These are phyloP conservation scores for Chaenogobius annularis DNA, from an alignment of 2,113 vertebrate genomes.

Conservation along the genomic window DNA sequence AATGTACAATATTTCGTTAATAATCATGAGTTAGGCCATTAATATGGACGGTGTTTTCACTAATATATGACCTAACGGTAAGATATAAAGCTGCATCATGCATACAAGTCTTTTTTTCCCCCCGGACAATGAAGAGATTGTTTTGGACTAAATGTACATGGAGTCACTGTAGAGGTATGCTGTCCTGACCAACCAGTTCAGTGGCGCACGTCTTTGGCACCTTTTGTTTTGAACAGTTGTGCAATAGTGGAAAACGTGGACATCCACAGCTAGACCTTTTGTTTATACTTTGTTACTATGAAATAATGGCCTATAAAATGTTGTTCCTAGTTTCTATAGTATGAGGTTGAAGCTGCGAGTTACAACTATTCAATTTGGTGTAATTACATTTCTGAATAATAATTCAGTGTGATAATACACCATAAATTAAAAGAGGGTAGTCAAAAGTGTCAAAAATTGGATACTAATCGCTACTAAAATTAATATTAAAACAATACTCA, in stretches of 20 bases:
- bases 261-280: not conserved
- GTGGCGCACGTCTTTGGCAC: not conserved
- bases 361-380: too few relatives aligned
- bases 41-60: too few relatives aligned
- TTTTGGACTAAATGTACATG: not conserved
- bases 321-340: too few relatives aligned
- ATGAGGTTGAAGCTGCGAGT: too few relatives aligned
- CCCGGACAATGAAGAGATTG: not conserved
- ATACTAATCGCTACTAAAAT: too few relatives aligned
- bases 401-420: too few relatives aligned
- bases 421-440: too few relatives aligned
- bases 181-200: slow-evolving; percentile 54
- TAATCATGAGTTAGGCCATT: not conserved
- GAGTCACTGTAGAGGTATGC: slow-evolving; percentile 44
- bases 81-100: not conserved
- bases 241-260: slow-evolving; percentile 1
- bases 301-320: too few relatives aligned
- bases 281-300: too few relatives aligned
- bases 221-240: slow-evolving; percentile 14
- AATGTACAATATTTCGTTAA: not conserved
- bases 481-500: too few relatives aligned
- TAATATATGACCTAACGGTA: not conserved
- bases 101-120: not conserved
- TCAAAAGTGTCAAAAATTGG: too few relatives aligned
- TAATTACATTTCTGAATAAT: too few relatives aligned